phyloP scores from a whole-genome alignment of 92 coral and sea anemone species.

The Isaurus tuberculatus region DNA sequence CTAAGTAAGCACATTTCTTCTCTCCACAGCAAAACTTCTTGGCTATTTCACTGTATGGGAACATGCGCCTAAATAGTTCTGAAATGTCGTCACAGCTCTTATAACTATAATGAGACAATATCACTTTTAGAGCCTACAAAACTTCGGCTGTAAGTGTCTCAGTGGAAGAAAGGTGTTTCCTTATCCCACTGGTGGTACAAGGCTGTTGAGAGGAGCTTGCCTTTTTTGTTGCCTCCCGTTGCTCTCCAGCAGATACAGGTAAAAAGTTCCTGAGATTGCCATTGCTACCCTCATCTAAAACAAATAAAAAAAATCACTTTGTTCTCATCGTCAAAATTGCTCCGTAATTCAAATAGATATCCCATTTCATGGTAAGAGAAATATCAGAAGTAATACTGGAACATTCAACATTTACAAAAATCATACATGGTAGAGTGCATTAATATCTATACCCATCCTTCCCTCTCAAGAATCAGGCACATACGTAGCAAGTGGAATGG shows the following conservation, averaged over 20 bases:
- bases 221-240: neutral
- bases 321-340: slow-evolving; percentile 20
- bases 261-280: slow-evolving; percentile 5
- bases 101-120: slow-evolving; percentile 51
- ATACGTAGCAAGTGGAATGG: slow-evolving; percentile 16
- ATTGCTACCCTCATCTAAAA: slow-evolving; percentile 33
- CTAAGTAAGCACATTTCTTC: neutral
- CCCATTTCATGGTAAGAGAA: slow-evolving; percentile 25
- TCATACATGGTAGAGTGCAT: slow-evolving; percentile 21
- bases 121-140: slow-evolving; percentile 49
- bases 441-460: slow-evolving; percentile 16
- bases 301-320: slow-evolving; percentile 6
- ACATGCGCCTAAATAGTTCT: slow-evolving; percentile 47
- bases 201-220: slow-evolving; percentile 39
- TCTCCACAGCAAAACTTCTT: slow-evolving; percentile 6
- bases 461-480: slow-evolving; percentile 27
- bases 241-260: slow-evolving; percentile 29
- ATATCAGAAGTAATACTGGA: slow-evolving; percentile 26
- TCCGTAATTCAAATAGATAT: slow-evolving; percentile 17
- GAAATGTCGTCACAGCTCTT: slow-evolving; percentile 53
- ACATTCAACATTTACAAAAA: slow-evolving; percentile 22
- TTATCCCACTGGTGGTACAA: slow-evolving; percentile 26
- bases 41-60: slow-evolving; percentile 55
- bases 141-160: slow-evolving; percentile 53
- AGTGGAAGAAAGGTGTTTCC: slow-evolving; percentile 19